Conservation (phyloP, 2,113 vertebrate species). For the Cairina moschata region DNA sequence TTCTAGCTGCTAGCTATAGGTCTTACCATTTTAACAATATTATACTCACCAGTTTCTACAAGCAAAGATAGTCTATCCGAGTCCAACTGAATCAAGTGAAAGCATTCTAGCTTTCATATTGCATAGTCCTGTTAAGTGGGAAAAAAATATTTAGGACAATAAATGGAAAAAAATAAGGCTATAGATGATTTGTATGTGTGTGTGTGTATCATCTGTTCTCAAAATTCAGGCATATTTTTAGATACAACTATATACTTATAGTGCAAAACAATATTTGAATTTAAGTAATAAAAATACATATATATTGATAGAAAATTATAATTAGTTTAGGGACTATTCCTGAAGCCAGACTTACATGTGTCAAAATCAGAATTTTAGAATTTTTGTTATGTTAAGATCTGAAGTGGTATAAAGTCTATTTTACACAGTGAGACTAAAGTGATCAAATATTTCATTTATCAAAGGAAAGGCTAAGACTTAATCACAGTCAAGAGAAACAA, state of each 20-base stretch:
- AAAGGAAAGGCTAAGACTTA: background rate
- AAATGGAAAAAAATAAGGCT: background rate
- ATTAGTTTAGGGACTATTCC: background rate
- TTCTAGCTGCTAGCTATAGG: background rate
- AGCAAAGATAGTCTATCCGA: background rate
- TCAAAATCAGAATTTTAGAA: background rate
- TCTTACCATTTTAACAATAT: background rate
- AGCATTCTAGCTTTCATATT: background rate
- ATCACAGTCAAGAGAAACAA: background rate
- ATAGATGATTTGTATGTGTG: accelerated
- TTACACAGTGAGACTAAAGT: background rate
- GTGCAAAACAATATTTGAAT: background rate
- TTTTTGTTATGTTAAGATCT: background rate
- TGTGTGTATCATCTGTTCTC: background rate
- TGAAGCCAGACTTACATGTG: background rate
- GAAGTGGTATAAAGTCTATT: background rate
- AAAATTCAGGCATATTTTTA: background rate
- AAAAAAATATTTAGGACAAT: background rate
- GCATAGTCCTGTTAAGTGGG: background rate
- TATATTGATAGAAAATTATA: background rate
- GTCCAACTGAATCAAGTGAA: background rate
- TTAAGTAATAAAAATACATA: background rate
- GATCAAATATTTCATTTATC: background rate
- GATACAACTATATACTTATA: background rate
- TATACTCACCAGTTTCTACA: background rate